These are phyloP conservation scores for Agrochola lota DNA, from an alignment of 2,888 invertebrate species.

Conservation along the genomic window DNA sequence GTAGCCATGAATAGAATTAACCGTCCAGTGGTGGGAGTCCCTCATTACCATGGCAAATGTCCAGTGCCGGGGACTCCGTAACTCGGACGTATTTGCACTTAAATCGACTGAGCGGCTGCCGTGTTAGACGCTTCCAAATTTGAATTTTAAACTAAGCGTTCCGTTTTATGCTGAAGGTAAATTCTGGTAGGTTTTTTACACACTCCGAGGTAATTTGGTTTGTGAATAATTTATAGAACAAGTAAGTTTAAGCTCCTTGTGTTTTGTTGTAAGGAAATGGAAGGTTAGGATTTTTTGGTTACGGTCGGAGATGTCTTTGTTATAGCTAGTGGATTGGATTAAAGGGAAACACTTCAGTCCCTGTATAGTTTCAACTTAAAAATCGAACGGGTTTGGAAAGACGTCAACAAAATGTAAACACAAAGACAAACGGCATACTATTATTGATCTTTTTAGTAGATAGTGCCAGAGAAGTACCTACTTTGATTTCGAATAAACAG, in stretches of 20 bases:
- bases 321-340: not conserved
- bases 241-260: slow-evolving; percentile 62
- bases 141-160: slow-evolving; percentile 89
- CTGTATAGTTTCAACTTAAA: not conserved
- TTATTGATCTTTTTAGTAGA: not conserved
- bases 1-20: slow-evolving; percentile 81
- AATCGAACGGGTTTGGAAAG: not conserved
- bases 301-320: slow-evolving; percentile 14
- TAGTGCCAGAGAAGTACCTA: not conserved
- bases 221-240: slow-evolving; percentile 77
- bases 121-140: slow-evolving; percentile 85
- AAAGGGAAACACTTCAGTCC: not conserved
- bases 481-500: not conserved
- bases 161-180: slow-evolving; percentile 85
- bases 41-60: slow-evolving; percentile 79
- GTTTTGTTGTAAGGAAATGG: slow-evolving; percentile 55
- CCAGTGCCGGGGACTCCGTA: slow-evolving; percentile 72
- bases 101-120: slow-evolving; percentile 74
- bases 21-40: slow-evolving; percentile 72
- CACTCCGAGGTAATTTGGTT: slow-evolving; percentile 77
- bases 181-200: slow-evolving; percentile 81
- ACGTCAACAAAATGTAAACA: not conserved
- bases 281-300: slow-evolving; percentile 53
- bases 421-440: not conserved
- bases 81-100: slow-evolving; percentile 81